phyloP scores from a whole-genome alignment of 2,797 vertebrate species.

The Picus viridis region DNA sequence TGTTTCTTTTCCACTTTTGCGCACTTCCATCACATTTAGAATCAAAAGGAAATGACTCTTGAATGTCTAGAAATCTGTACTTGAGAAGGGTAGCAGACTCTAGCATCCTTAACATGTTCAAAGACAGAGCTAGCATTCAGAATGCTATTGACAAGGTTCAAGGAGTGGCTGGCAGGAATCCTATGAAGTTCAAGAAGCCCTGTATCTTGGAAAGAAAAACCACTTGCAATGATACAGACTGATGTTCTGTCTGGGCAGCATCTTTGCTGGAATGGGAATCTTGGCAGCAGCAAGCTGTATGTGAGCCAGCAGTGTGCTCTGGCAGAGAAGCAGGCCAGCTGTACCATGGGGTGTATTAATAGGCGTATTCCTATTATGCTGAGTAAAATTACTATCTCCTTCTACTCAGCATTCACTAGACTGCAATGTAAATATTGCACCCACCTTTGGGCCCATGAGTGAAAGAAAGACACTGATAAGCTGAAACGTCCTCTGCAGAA shows the following conservation, averaged over 20 bases:
- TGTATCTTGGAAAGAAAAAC: not conserved
- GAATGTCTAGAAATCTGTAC: not conserved
- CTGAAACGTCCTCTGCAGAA: not conserved
- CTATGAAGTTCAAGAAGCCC: not conserved
- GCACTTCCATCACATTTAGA: not conserved
- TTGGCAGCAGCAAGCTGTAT: not conserved
- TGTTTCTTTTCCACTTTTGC: not conserved
- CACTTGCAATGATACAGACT: not conserved
- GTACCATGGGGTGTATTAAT: not conserved
- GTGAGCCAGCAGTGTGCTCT: not conserved
- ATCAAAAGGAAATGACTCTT: not conserved
- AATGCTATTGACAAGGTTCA: not conserved
- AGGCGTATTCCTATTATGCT: not conserved
- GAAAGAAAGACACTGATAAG: not conserved
- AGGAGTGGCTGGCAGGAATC: not conserved
- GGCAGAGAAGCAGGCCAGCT: not conserved
- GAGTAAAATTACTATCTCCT: not conserved
- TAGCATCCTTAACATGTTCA: not conserved
- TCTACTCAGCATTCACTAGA: not conserved
- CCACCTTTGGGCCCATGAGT: not conserved
- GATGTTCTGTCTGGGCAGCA: not conserved
- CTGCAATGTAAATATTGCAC: not conserved
- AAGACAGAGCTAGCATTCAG: not conserved
- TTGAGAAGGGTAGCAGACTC: not conserved
- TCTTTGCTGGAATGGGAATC: not conserved